These are phyloP conservation scores for Lepus americanus DNA, from an alignment of 2,113 vertebrate species.

Conservation along the genomic window DNA sequence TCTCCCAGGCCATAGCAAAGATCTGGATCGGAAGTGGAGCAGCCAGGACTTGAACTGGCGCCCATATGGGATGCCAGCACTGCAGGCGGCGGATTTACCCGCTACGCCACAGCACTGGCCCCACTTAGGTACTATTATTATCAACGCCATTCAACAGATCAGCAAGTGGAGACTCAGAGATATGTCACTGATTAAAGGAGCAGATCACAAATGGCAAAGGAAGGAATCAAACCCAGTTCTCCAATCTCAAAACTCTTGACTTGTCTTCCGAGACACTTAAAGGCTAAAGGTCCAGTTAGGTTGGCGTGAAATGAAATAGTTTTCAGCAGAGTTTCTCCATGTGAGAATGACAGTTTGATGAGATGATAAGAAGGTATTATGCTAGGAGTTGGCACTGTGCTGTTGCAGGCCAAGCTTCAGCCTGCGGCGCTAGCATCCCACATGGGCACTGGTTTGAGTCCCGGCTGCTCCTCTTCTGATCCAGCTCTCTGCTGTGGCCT, in stretches of 20 bases:
- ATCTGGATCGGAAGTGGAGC: too few relatives aligned
- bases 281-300: neutral
- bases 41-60: too few relatives aligned
- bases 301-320: neutral
- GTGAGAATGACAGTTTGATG: neutral
- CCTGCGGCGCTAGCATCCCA: too few relatives aligned
- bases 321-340: neutral
- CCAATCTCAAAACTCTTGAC: neutral
- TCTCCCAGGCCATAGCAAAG: too few relatives aligned
- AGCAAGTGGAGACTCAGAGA: neutral
- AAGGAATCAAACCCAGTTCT: neutral
- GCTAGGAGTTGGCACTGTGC: too few relatives aligned
- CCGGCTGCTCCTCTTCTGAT: too few relatives aligned
- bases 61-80: too few relatives aligned
- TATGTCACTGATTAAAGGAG: neutral
- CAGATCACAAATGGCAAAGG: neutral
- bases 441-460: too few relatives aligned
- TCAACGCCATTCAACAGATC: neutral
- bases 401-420: too few relatives aligned
- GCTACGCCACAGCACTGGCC: too few relatives aligned
- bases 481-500: too few relatives aligned
- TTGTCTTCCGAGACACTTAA: neutral
- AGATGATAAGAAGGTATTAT: neutral
- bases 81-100: too few relatives aligned
- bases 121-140: neutral